Evolutionary conservation across 2,888 invertebrate species (phyloP).

Genomic region (Drosophila niveifrons): DNA sequence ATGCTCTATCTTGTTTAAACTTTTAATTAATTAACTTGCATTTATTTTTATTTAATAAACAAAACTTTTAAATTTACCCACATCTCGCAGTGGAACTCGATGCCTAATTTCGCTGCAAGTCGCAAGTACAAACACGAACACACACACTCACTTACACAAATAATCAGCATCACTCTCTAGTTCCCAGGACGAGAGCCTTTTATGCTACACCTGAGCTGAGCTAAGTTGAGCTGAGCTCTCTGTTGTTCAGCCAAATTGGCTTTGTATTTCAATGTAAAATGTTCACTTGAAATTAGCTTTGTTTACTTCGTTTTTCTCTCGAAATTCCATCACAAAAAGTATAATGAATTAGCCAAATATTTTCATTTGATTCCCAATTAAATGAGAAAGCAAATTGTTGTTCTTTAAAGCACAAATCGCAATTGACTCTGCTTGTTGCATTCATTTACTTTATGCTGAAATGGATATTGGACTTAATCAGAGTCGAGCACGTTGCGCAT

Average conservation of each 20-base stretch:
- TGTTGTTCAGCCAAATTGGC: constrained; percentile 22
- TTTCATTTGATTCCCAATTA: background rate
- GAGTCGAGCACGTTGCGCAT: constrained; percentile 3
- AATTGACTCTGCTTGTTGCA: background rate
- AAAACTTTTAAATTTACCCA: constrained; percentile 60
- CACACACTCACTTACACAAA: background rate
- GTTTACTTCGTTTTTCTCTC: background rate
- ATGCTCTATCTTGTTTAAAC: constrained; percentile 72
- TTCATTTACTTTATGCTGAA: background rate
- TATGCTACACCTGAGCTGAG: constrained; percentile 17
- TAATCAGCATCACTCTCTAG: background rate
- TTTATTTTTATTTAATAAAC: constrained; percentile 74
- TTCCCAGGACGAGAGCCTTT: background rate
- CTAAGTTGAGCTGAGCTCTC: background rate
- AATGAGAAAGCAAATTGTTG: background rate
- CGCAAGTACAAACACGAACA: background rate
- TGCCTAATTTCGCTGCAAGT: constrained; percentile 1
- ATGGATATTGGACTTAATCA: background rate
- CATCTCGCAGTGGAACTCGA: constrained; percentile 11
- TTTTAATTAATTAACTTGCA: constrained; percentile 79
- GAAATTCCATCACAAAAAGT: background rate
- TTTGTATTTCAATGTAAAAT: constrained; percentile 10
- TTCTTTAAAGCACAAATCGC: background rate
- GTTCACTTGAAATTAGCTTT: constrained; percentile 1
- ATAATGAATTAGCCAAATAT: background rate